These are phyloP conservation scores for Pogonomyrmex barbatus DNA, from an alignment of 1,140 invertebrate species.

Conservation along the genomic window DNA sequence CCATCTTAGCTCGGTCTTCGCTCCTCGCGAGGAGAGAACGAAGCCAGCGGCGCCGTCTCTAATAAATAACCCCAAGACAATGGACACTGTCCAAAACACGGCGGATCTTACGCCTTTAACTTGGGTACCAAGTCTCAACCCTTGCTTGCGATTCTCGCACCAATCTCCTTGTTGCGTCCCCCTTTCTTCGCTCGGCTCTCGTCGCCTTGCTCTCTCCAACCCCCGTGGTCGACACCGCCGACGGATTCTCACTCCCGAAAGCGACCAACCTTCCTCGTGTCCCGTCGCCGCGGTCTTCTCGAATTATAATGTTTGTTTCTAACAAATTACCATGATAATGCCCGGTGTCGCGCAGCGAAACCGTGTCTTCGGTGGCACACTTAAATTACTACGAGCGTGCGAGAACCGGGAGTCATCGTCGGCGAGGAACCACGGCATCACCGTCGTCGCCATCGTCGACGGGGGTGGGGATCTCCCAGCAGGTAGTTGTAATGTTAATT, in stretches of 20 bases:
- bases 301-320: constrained; percentile 87
- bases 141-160: constrained; percentile 66
- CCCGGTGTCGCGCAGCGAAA: constrained; percentile 77
- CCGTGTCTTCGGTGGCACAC: constrained; percentile 83
- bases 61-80: constrained; percentile 86
- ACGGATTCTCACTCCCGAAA: constrained; percentile 46
- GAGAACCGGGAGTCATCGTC: constrained; percentile 41
- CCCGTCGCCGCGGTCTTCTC: constrained; percentile 58
- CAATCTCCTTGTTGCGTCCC: constrained; percentile 15
- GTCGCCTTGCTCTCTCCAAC: constrained; percentile 54
- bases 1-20: constrained; percentile 76
- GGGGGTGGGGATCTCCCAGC: constrained; percentile 73
- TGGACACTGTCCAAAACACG: constrained; percentile 87
- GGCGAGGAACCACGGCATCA: constrained; percentile 61
- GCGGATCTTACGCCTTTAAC: constrained; percentile 85
- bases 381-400: constrained; percentile 81
- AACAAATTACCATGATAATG: constrained; percentile 87
- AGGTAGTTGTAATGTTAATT: constrained; percentile 85
- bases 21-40: constrained; percentile 49
- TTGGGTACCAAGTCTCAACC: constrained; percentile 83
- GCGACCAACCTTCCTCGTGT: constrained; percentile 8
- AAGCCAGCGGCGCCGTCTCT: constrained; percentile 76
- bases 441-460: constrained; percentile 53
- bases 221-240: constrained; percentile 22
- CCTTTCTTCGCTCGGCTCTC: constrained; percentile 67